Base-by-base conservation (phyloP, 2,888 invertebrate species). In the Xestia sexstrigata region DNA sequence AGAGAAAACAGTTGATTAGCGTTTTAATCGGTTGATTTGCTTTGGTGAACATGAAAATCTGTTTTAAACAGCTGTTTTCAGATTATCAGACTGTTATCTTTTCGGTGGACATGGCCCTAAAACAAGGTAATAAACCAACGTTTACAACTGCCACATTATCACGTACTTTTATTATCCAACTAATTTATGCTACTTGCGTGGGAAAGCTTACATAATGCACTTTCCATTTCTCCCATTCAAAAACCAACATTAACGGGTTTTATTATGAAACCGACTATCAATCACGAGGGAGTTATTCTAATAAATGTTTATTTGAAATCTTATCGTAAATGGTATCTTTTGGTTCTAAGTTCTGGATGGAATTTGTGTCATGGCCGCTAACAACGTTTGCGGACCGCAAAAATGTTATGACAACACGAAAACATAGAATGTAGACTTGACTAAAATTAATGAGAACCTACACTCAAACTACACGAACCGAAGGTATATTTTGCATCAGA, bases 351-450 rank as follows among this genome's bases (percentile, higher is more conserved):
- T 82, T 83, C 30, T 75, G 67, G 68, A 76, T 70, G 86, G 87
- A 87, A 91, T 92, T 88, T 79, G 78, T 91, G 89, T 88, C 89
- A 87, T 70, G 87, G 87, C 82, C 88, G 81, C 82, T 81, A 82
- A 87, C 82, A 70, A 79, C 80, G 62, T 73, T 71, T 78, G 86
- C 73, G 82, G 79, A 84, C 86, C 83, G 81, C 89, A 77, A 88
- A 89, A 84, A 84, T 70, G 73, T 76, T 72, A 66, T 45, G 62
- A 72, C n/a, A 76, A 77, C 82, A 71, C 71, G 78, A 78, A 79
- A 71, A 47, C 52, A 45, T 39, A 39, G 35, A 83, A 75, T 84
- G 60, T 65, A 65, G 68, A 78, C 55, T 70, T 63, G 49, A 39
- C 55, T 63, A 39, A 76, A 74, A 39, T 62, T 73, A 49, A 63